Evolutionary conservation across 2,888 invertebrate species (phyloP).

Genomic region (Anticlea derivata): DNA sequence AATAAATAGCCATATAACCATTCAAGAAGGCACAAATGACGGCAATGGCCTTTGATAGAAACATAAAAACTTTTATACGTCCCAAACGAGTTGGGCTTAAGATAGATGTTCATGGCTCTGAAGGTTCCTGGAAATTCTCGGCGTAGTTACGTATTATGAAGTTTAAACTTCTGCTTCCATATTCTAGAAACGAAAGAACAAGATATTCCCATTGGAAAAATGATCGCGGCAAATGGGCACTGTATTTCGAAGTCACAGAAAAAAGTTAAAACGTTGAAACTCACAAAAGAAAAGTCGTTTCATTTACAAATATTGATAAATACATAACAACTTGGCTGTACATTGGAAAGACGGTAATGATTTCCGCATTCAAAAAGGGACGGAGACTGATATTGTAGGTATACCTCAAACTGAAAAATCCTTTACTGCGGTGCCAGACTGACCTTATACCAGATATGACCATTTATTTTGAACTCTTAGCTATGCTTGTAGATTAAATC

Average conservation of each 20-base stretch:
- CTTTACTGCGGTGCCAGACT: slow-evolving; percentile 12
- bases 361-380: slow-evolving; percentile 6
- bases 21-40: slow-evolving; percentile 32
- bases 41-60: slow-evolving; percentile 34
- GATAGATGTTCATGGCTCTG: slow-evolving; percentile 27
- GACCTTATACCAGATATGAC: slow-evolving; percentile 12
- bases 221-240: slow-evolving; percentile 35
- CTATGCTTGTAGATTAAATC: slow-evolving; percentile 5
- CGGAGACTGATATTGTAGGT: background rate
- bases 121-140: slow-evolving; percentile 32
- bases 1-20: slow-evolving; percentile 33
- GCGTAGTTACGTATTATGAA: slow-evolving; percentile 33
- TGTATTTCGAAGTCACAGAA: slow-evolving; percentile 31
- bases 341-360: slow-evolving; percentile 2
- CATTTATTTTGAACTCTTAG: slow-evolving; percentile 17
- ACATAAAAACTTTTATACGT: slow-evolving; percentile 37
- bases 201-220: slow-evolving; percentile 38
- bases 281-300: slow-evolving; percentile 25
- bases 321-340: slow-evolving; percentile 3
- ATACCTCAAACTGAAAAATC: slow-evolving; percentile 4
- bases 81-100: slow-evolving; percentile 30
- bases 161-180: slow-evolving; percentile 34
- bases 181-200: slow-evolving; percentile 34
- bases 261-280: slow-evolving; percentile 25
- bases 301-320: slow-evolving; percentile 21